Base-by-base conservation (phyloP, 2,113 vertebrate genomes). In the Heterocephalus glaber region DNA sequence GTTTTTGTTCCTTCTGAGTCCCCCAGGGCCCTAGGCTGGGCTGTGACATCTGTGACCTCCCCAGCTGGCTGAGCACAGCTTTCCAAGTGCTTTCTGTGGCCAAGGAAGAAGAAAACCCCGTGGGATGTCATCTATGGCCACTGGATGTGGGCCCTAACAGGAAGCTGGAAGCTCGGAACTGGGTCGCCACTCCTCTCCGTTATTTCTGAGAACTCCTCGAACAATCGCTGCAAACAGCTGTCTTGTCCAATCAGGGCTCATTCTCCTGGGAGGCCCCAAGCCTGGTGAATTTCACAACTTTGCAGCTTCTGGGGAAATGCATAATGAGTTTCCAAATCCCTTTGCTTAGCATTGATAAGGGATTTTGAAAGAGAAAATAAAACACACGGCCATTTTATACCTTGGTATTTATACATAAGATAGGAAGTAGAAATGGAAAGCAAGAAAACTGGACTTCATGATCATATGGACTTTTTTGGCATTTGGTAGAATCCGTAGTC, bases 291-390 rank as follows among this genome's bases (percentile, higher is more conserved):
- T 96, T 82, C 84, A 66, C 92, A 96, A 96, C 54, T 82, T 82
- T 63, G 17, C 65, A 83, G 41, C 54, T 95, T 94, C 95, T 93
- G 96, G 84, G 60, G 83, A 97, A 97, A 93, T 82, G 65, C 80
- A 76, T 26, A 60, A 76, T 52, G 66, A 61, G 28, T 91, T 94
- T 97, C 87, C 38, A 95, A 70, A 76, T 76, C 41, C 41, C 72
- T 76, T n/a, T 44, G 30, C 58, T 96, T 70, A 85, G 84, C 65
- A 92, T 65, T 85, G 38, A 70, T 94, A 60, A 94, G 70, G 65
- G 41, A 95, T 70, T 96, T 52, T 72, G 87, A 96, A 97, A 96
- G 66, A 92, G 63, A 97, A 97, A 97, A 95, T 94, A 96, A 96
- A 94, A 88, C 70, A 70, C 88, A 79, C 68, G 77, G 86, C 19